phyloP scores from a whole-genome alignment of 2,113 vertebrate genomes.

The Tragulus kanchil region DNA sequence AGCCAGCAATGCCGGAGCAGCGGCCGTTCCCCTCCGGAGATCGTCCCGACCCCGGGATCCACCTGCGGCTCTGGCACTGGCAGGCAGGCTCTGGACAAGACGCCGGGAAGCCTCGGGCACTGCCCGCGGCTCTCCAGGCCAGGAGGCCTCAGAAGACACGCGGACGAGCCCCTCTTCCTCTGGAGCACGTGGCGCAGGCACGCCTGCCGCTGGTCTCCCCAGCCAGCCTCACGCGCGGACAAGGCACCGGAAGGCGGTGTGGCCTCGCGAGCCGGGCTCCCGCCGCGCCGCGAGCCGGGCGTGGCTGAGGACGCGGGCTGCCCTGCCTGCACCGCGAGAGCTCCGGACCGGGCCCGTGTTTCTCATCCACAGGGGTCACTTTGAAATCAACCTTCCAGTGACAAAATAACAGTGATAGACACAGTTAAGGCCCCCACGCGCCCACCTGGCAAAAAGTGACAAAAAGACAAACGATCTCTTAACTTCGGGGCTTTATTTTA shows the following conservation, averaged over 20 bases:
- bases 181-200: no score
- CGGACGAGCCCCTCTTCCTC: no score
- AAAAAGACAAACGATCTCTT: conserved; percentile 87
- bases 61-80: background rate
- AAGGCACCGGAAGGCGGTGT: no score
- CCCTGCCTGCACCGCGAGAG: no score
- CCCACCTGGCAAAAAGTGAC: conserved; percentile 78
- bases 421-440: background rate
- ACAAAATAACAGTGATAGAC: background rate
- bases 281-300: no score
- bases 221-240: no score
- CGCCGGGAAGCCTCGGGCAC: background rate
- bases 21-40: background rate
- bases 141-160: background rate
- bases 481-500: conserved; percentile 93
- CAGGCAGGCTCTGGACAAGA: background rate
- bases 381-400: conserved; percentile 42
- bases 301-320: no score
- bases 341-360: background rate
- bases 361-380: background rate
- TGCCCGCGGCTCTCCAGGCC: background rate
- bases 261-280: no score
- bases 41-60: background rate
- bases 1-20: background rate
- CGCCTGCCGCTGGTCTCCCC: no score